Conservation (phyloP, 1,140 invertebrate species). For the Hycleus phaleratus region DNA sequence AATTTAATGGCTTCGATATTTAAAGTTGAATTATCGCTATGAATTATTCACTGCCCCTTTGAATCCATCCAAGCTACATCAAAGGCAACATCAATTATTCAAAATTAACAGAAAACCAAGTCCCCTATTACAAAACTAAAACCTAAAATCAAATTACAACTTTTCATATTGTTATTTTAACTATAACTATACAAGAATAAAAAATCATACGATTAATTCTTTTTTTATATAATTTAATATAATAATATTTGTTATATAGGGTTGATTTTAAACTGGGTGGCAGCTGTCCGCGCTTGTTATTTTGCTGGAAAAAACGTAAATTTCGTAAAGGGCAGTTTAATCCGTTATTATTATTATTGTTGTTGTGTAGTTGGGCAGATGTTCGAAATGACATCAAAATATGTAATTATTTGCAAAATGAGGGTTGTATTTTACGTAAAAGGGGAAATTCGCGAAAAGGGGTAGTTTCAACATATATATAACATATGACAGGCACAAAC, state of each 20-base stretch:
- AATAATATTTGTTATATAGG: conserved; percentile 1
- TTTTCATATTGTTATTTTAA: too few relatives aligned
- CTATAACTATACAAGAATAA: too few relatives aligned
- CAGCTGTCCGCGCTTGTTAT: not conserved
- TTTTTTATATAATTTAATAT: too few relatives aligned
- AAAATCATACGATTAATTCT: too few relatives aligned
- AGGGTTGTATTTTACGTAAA: conserved; percentile 38
- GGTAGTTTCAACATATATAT: conserved; percentile 19
- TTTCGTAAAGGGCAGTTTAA: conserved; percentile 29
- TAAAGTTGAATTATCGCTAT: too few relatives aligned
- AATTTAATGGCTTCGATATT: conserved; percentile 3
- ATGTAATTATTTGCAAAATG: conserved; percentile 39
- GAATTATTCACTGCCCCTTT: too few relatives aligned
- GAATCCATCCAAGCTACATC: too few relatives aligned
- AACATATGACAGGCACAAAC: conserved; percentile 21
- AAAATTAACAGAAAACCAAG: too few relatives aligned
- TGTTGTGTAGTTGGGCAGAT: conserved; percentile 24
- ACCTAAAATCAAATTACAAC: too few relatives aligned
- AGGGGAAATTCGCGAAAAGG: conserved; percentile 34
- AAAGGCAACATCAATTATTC: too few relatives aligned
- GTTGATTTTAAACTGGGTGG: not conserved
- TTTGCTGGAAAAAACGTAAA: conserved; percentile 7
- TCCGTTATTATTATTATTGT: conserved; percentile 24
- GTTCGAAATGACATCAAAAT: conserved; percentile 35
- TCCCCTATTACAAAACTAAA: too few relatives aligned